phyloP scores from a whole-genome alignment of 2,888 invertebrate genomes.

The Synanthedon formicaeformis region DNA sequence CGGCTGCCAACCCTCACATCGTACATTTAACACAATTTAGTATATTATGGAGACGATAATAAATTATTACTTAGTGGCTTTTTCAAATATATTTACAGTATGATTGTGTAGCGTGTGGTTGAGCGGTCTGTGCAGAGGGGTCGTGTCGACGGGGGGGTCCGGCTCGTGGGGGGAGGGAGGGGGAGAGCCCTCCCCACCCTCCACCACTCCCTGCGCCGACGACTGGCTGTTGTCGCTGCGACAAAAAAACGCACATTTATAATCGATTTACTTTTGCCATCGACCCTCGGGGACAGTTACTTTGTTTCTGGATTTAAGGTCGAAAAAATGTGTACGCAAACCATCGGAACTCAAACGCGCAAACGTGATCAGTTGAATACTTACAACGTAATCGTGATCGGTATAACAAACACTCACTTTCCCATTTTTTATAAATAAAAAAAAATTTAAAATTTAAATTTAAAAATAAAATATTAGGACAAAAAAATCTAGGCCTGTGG shows the following conservation, averaged over 20 bases:
- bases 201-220: slow-evolving; percentile 31
- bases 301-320: background rate
- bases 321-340: too few relatives aligned
- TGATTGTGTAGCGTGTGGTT: slow-evolving; percentile 21
- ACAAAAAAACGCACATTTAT: slow-evolving; percentile 1
- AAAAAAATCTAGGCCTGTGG: too few relatives aligned
- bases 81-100: slow-evolving; percentile 21
- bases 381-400: too few relatives aligned
- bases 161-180: slow-evolving; percentile 14
- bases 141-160: slow-evolving; percentile 18
- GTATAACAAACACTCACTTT: too few relatives aligned
- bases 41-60: too few relatives aligned
- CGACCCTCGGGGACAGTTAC: background rate
- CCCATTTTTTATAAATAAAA: too few relatives aligned
- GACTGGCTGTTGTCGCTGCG: slow-evolving; percentile 57
- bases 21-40: too few relatives aligned
- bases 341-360: too few relatives aligned
- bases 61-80: too few relatives aligned
- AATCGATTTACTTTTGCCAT: slow-evolving; percentile 1
- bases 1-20: background rate
- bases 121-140: slow-evolving; percentile 3
- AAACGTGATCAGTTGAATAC: too few relatives aligned
- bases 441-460: too few relatives aligned
- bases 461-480: too few relatives aligned
- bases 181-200: slow-evolving; percentile 10